These are phyloP conservation scores for Cheilosia vernalis DNA, from an alignment of 2,888 invertebrate genomes.

Conservation along the genomic window DNA sequence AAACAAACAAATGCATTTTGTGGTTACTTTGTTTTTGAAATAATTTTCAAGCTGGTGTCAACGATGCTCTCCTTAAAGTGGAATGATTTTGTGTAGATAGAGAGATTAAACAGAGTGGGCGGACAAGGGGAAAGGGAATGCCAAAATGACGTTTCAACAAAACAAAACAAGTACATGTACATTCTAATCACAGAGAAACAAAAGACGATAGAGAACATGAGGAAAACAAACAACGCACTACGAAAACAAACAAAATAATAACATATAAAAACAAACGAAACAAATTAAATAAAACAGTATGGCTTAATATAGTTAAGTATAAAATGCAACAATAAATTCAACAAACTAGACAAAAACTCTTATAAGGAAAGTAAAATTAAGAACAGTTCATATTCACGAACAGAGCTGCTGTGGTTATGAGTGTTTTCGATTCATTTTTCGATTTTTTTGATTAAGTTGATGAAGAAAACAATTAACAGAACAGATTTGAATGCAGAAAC, in stretches of 20 bases:
- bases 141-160: slow-evolving; percentile 32
- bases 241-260: slow-evolving; percentile 17
- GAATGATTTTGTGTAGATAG: slow-evolving; percentile 60
- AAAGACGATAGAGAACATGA: slow-evolving; percentile 25
- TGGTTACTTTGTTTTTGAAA: slow-evolving; percentile 38
- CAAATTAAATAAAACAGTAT: slow-evolving; percentile 30
- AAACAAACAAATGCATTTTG: slow-evolving; percentile 45
- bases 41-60: slow-evolving; percentile 38
- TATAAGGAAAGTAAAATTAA: slow-evolving; percentile 2
- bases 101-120: slow-evolving; percentile 26
- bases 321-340: slow-evolving; percentile 57
- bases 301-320: slow-evolving; percentile 55
- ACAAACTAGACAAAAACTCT: slow-evolving; percentile 57
- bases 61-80: slow-evolving; percentile 74
- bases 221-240: slow-evolving; percentile 61
- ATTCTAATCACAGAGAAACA: slow-evolving; percentile 54
- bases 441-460: neutral
- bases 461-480: slow-evolving; percentile 13
- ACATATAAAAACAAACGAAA: slow-evolving; percentile 20
- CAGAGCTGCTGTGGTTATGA: slow-evolving; percentile 44
- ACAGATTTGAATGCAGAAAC: slow-evolving; percentile 18
- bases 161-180: slow-evolving; percentile 19
- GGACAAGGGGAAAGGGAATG: slow-evolving; percentile 21
- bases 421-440: slow-evolving; percentile 5
- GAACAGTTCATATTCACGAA: slow-evolving; percentile 47